Evolutionary conservation across 2,113 vertebrate species (phyloP).

Genomic region (Opisthocomus hoazin): DNA sequence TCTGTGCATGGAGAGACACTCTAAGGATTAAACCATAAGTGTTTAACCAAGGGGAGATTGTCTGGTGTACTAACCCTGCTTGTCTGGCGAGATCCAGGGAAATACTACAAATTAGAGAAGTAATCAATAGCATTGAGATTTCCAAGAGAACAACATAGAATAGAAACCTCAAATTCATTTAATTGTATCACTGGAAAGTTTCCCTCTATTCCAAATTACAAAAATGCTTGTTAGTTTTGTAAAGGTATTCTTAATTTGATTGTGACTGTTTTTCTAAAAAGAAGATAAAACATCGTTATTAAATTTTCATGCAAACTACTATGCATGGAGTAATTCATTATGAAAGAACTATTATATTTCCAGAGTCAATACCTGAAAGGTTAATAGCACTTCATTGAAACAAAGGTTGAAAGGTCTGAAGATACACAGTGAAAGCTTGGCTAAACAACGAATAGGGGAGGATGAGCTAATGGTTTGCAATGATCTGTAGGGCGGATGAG

Average conservation of each 20-base stretch:
- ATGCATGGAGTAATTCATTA: neutral
- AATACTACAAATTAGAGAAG: constrained; percentile 37
- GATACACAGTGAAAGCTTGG: neutral
- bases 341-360: constrained; percentile 30
- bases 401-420: constrained; percentile 4
- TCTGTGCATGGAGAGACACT: neutral
- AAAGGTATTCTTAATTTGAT: neutral
- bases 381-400: constrained; percentile 18
- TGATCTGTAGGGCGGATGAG: neutral
- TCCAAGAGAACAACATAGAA: neutral
- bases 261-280: neutral
- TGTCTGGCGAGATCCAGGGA: neutral
- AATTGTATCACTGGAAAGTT: constrained; percentile 15
- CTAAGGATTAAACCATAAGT: neutral
- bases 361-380: constrained; percentile 33
- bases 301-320: constrained; percentile 5
- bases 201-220: neutral
- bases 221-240: neutral
- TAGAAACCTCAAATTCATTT: neutral
- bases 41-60: neutral
- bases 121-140: constrained; percentile 43
- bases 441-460: neutral
- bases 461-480: neutral
- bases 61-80: neutral
- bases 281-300: neutral